Percentiles rank a stretch among this genome's conserved stretches.
phyloP scores from a whole-genome alignment of 1,140 invertebrate genomes.

The Bemisia tabaci region DNA sequence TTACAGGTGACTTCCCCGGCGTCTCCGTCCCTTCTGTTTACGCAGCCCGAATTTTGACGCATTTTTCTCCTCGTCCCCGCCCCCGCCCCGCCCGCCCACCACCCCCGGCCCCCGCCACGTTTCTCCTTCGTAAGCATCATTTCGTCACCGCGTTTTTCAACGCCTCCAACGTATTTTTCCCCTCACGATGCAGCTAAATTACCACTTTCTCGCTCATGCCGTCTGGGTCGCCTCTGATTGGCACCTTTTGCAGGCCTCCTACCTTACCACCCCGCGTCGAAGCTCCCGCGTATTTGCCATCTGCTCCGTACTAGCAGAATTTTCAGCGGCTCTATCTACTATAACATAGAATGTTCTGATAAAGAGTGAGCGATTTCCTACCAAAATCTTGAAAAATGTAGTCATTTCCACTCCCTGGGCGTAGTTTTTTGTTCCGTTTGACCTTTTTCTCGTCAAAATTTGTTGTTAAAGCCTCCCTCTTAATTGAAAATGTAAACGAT shows the following conservation, averaged over 20 bases:
- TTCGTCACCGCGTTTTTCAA: too few species aligned
- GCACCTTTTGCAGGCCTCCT: neutral
- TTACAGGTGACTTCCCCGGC: neutral
- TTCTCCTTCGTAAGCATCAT: neutral
- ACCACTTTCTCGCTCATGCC: neutral
- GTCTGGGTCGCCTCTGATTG: neutral
- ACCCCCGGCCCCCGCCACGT: neutral
- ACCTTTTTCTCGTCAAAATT: too few species aligned
- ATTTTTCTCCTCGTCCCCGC: neutral
- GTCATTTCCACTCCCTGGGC: too few species aligned
- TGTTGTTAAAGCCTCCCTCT: too few species aligned
- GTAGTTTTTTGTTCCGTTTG: too few species aligned
- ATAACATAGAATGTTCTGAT: too few species aligned
- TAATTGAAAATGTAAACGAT: too few species aligned
- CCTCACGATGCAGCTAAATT: neutral
- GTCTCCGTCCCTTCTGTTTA: constrained; percentile 3
- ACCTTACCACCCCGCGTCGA: neutral
- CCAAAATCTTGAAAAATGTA: too few species aligned
- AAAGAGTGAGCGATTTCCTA: too few species aligned
- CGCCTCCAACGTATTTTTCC: neutral
- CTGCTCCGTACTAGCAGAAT: too few species aligned
- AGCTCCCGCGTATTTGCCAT: neutral
- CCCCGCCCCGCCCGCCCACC: neutral
- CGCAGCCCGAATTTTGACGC: neutral
- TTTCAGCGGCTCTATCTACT: too few species aligned